Conservation (phyloP, 1,140 invertebrate genomes). For the Drosophila willistoni region DNA sequence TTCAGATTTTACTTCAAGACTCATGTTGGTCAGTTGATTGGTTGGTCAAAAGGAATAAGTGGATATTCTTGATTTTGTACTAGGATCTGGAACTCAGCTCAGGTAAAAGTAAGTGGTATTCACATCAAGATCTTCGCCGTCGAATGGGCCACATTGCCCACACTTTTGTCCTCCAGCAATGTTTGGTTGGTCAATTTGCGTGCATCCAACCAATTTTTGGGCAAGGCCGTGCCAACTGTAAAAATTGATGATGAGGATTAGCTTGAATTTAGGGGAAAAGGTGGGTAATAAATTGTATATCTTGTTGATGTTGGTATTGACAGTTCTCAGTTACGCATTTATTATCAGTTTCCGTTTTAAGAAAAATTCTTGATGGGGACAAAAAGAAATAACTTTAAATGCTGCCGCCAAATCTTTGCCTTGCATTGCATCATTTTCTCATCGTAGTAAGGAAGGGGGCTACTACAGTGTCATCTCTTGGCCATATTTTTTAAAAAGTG, state of each 20-base stretch:
- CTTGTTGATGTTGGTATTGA: conserved; percentile 17
- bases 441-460: not conserved
- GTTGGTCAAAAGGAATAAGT: too few relatives aligned
- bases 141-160: conserved; percentile 66
- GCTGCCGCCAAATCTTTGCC: conserved; percentile 49
- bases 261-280: not conserved
- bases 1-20: not conserved
- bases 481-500: conserved; percentile 27
- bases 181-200: conserved; percentile 45
- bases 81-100: conserved; percentile 18
- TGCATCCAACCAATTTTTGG: conserved; percentile 64
- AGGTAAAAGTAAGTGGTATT: not conserved
- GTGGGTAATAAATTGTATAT: not conserved
- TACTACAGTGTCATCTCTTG: conserved; percentile 8
- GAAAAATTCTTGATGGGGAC: conserved; percentile 49
- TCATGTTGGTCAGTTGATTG: too few relatives aligned
- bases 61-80: conserved; percentile 32
- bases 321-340: conserved; percentile 68
- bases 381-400: conserved; percentile 58
- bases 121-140: conserved; percentile 67
- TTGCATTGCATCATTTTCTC: conserved; percentile 26
- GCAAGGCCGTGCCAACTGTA: conserved; percentile 74
- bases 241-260: conserved; percentile 52
- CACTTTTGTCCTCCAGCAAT: conserved; percentile 36
- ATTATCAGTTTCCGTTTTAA: conserved; percentile 59